These are phyloP conservation scores for Philypnodon macrostomus DNA, from an alignment of 2,797 vertebrate genomes.

Conservation along the genomic window DNA sequence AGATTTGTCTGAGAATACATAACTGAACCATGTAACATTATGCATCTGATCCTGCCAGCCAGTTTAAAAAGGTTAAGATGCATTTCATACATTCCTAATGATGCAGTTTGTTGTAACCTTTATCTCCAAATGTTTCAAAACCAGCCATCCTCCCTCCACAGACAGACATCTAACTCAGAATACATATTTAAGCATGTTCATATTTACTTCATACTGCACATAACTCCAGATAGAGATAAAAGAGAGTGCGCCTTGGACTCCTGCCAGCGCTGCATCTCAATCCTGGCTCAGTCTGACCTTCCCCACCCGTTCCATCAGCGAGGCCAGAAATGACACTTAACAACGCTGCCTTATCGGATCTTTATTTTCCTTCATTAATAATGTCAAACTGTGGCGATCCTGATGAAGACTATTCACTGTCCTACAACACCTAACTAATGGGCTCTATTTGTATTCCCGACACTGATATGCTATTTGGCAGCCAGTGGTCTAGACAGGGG, in stretches of 20 bases:
- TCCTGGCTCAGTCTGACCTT: constrained; percentile 47
- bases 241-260: constrained; percentile 17
- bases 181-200: constrained; percentile 14
- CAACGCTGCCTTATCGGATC: constrained; percentile 31
- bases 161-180: not conserved
- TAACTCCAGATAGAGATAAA: constrained; percentile 11
- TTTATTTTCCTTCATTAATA: constrained; percentile 56
- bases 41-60: constrained; percentile 12
- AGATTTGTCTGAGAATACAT: not conserved
- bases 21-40: constrained; percentile 1
- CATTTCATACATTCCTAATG: constrained; percentile 4
- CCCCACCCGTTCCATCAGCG: constrained; percentile 31
- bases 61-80: constrained; percentile 7
- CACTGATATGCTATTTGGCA: constrained; percentile 71
- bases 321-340: constrained; percentile 38
- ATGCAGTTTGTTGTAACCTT: not conserved
- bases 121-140: not conserved
- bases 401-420: constrained; percentile 46
- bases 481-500: constrained; percentile 61
- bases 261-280: constrained; percentile 34
- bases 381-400: constrained; percentile 44
- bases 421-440: constrained; percentile 51
- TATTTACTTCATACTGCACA: constrained; percentile 16
- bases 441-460: constrained; percentile 66
- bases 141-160: not conserved